Conservation (phyloP, 2,797 vertebrate species). For the Vespertilio murinus region DNA sequence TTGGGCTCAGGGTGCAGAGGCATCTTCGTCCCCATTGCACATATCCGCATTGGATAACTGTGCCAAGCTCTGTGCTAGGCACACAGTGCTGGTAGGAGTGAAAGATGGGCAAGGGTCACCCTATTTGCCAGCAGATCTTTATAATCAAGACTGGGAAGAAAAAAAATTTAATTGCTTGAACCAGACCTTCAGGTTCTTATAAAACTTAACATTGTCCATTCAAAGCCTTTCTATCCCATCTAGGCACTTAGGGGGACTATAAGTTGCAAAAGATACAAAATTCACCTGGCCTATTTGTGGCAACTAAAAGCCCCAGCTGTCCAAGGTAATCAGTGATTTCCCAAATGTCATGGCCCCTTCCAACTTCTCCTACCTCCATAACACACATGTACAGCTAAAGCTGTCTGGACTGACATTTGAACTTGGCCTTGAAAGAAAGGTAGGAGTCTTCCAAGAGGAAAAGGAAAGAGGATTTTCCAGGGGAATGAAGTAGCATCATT, state of each 20-base stretch:
- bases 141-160: background rate
- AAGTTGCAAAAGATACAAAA: background rate
- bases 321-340: background rate
- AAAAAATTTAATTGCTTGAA: background rate
- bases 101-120: background rate
- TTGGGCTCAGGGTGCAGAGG: background rate
- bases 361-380: background rate
- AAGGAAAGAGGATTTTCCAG: background rate
- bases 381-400: background rate
- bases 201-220: background rate
- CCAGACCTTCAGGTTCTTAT: background rate
- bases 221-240: background rate
- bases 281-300: background rate
- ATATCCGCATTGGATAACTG: too few relatives aligned
- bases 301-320: background rate
- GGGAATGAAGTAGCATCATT: background rate
- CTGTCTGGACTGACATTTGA: background rate
- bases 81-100: background rate
- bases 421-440: background rate
- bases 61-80: background rate
- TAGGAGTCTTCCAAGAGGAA: background rate
- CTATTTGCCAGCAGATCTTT: background rate
- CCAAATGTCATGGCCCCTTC: background rate
- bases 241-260: background rate
- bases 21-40: fast-evolving